phyloP scores from a whole-genome alignment of 2,113 vertebrate genomes.

The Dromiciops gliroides region DNA sequence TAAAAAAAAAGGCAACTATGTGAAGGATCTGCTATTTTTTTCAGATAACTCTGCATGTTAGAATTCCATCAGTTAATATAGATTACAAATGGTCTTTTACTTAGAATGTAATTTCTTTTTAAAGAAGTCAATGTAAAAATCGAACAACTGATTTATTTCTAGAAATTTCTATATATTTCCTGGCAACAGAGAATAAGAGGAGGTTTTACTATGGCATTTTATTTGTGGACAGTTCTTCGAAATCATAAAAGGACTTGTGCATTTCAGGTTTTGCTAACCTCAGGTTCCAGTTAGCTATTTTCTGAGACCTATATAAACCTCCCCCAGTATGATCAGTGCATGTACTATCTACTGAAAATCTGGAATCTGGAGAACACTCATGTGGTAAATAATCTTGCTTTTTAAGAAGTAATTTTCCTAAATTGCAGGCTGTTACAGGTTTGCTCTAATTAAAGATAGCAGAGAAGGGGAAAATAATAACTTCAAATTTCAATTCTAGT shows the following conservation, averaged over 20 bases:
- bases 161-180: neutral
- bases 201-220: neutral
- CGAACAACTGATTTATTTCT: neutral
- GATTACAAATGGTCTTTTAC: neutral
- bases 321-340: neutral
- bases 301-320: neutral
- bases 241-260: neutral
- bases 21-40: neutral
- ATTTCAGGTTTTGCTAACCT: conserved; percentile 33
- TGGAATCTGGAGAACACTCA: conserved; percentile 11
- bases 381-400: conserved; percentile 32
- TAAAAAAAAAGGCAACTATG: neutral
- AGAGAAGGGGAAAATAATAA: conserved; percentile 41
- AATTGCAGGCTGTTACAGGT: conserved; percentile 42
- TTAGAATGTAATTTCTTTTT: neutral
- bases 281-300: conserved; percentile 31
- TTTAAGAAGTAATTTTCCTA: conserved; percentile 32
- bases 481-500: conserved; percentile 37
- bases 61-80: neutral
- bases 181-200: neutral
- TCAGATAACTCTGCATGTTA: neutral
- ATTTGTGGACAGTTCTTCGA: neutral
- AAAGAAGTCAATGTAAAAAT: neutral
- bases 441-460: conserved; percentile 44
- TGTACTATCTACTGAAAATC: neutral